Evolutionary conservation across 2,113 vertebrate genomes (phyloP).

Genomic region (Paradisaea rubra): DNA sequence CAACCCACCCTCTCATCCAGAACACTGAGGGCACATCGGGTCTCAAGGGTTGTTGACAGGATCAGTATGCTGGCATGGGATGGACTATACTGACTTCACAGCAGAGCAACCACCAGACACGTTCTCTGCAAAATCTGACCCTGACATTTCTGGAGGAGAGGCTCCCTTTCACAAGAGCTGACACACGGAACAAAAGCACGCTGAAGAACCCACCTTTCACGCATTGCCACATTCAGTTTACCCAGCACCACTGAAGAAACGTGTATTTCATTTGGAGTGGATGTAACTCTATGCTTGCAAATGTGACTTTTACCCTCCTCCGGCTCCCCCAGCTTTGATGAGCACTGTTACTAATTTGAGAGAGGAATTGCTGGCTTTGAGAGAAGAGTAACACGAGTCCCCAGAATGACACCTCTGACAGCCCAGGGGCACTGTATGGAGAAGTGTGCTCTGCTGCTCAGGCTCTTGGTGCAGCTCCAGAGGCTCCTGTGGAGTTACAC

Average conservation of each 20-base stretch:
- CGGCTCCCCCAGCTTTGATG: neutral
- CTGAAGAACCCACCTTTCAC: neutral
- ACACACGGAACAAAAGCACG: accelerated
- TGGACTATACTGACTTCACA: neutral
- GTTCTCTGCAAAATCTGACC: neutral
- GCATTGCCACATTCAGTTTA: neutral
- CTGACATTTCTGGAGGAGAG: neutral
- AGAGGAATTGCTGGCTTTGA: neutral
- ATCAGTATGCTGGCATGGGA: neutral
- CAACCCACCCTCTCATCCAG: neutral
- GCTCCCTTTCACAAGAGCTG: neutral
- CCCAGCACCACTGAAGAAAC: neutral
- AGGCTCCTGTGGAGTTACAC: neutral
- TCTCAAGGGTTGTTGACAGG: neutral
- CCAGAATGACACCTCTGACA: neutral
- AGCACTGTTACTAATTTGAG: neutral
- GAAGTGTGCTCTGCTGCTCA: neutral
- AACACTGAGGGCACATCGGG: neutral
- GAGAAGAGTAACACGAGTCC: neutral
- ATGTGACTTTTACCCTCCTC: neutral
- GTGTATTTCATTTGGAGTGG: neutral
- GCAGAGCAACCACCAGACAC: accelerated
- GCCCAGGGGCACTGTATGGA: neutral
- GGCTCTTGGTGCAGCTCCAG: neutral
- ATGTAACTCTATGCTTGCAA: neutral